These are phyloP conservation scores for Gymnoscopelus braueri DNA, from an alignment of 2,797 vertebrate species.

Conservation along the genomic window DNA sequence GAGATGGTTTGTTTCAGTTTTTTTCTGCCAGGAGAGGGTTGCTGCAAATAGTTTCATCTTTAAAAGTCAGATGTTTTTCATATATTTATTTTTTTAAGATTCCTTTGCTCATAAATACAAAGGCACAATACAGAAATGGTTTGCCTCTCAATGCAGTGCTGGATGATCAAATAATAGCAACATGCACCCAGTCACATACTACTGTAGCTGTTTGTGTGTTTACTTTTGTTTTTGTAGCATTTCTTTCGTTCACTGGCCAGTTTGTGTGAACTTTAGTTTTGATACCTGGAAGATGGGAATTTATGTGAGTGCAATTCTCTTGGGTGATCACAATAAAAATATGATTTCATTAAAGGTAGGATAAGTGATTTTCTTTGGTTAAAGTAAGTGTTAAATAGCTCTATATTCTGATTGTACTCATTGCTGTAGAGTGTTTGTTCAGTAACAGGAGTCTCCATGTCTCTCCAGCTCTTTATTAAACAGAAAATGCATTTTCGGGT, in stretches of 20 bases:
- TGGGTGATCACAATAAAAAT: slow-evolving; percentile 4
- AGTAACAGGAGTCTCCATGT: too few species aligned
- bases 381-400: too few species aligned
- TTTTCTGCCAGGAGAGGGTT: slow-evolving; percentile 9
- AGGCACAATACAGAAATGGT: slow-evolving; percentile 12
- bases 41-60: slow-evolving; percentile 26
- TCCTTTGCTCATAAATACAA: slow-evolving; percentile 38
- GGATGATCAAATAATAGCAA: slow-evolving; percentile 10
- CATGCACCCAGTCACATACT: neutral
- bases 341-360: too few species aligned
- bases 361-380: too few species aligned
- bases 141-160: slow-evolving; percentile 14
- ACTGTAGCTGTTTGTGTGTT: neutral
- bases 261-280: neutral
- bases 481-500: too few species aligned
- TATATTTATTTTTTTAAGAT: slow-evolving; percentile 32
- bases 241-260: neutral
- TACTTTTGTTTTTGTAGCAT: slow-evolving; percentile 9
- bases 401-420: too few species aligned
- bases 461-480: too few species aligned
- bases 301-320: neutral
- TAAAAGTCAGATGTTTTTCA: slow-evolving; percentile 29
- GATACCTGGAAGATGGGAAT: too few species aligned
- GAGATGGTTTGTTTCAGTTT: neutral
- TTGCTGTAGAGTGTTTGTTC: too few species aligned